phyloP scores from a whole-genome alignment of 2,113 vertebrate species.

The Corvus moneduloides region DNA sequence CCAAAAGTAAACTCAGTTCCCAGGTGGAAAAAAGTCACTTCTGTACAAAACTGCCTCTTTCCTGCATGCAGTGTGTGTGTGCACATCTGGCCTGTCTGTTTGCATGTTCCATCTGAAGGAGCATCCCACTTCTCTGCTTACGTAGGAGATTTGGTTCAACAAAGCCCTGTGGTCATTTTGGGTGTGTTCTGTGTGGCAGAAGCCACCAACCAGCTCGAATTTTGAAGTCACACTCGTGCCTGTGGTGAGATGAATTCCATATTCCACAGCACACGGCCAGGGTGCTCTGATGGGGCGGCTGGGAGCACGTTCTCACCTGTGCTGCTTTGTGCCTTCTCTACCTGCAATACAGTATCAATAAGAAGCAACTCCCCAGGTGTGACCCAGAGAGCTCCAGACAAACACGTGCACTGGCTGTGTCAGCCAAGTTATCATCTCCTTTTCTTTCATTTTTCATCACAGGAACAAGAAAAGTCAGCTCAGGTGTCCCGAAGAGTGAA shows the following conservation, averaged over 20 bases:
- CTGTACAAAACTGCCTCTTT: neutral
- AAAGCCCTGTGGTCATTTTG: neutral
- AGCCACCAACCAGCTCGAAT: neutral
- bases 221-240: neutral
- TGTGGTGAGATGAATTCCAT: neutral
- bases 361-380: neutral
- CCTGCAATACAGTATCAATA: neutral
- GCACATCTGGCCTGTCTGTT: neutral
- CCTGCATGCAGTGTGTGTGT: neutral
- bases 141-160: neutral
- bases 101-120: neutral
- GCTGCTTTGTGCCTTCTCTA: neutral
- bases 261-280: neutral
- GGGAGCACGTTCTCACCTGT: neutral
- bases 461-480: constrained; percentile 88
- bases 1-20: neutral
- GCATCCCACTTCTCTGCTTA: neutral
- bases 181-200: neutral
- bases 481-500: constrained; percentile 73
- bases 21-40: neutral
- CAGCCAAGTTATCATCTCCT: neutral
- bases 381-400: neutral
- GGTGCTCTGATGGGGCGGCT: neutral
- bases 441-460: neutral
- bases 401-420: rapidly evolving